Conservation (phyloP, 2,113 vertebrate species). For the Macroglossus sobrinus region DNA sequence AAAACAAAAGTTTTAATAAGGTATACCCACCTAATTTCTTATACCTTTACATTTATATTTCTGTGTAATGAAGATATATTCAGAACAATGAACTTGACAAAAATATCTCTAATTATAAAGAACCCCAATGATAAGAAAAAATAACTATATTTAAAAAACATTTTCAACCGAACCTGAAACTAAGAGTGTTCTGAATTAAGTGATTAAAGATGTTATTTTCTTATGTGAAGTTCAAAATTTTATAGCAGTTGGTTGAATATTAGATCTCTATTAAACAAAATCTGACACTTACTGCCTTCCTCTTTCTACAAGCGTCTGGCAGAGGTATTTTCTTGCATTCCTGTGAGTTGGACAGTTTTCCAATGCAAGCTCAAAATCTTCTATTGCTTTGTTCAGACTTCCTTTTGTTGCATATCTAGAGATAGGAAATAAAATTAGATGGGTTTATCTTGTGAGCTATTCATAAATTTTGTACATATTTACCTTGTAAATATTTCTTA, state of each 20-base stretch:
- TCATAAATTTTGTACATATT: background rate
- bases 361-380: conserved; percentile 95
- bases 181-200: background rate
- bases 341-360: conserved; percentile 94
- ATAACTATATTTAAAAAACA: background rate
- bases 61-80: background rate
- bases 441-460: background rate
- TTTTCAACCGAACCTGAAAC: background rate
- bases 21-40: background rate
- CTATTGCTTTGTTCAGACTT: conserved; percentile 94
- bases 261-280: background rate
- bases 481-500: background rate
- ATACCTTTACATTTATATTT: background rate
- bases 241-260: background rate
- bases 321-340: conserved; percentile 97
- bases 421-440: background rate
- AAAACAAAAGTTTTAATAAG: background rate
- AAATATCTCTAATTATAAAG: background rate
- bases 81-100: background rate
- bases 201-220: background rate
- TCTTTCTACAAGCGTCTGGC: conserved; percentile 97
- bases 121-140: background rate
- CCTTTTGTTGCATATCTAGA: conserved; percentile 96
- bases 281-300: conserved; percentile 92
- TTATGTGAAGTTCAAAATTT: background rate